A percentile compares a stretch with the other conserved stretches of the same genome.
Evolutionary conservation across 2,113 vertebrate species (phyloP).

Genomic region (Hippocampus abdominalis): DNA sequence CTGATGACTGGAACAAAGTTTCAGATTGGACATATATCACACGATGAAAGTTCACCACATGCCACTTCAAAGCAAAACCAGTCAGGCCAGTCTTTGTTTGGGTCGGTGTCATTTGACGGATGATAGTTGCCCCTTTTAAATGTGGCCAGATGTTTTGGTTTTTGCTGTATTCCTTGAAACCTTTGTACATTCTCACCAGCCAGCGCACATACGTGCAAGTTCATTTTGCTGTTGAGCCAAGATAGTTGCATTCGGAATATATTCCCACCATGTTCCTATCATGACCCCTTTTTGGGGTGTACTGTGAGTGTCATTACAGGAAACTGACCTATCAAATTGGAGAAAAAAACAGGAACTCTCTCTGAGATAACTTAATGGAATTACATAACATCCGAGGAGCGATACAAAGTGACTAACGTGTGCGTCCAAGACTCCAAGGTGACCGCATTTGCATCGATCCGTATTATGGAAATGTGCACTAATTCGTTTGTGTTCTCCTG

Average conservation of each 20-base stretch:
- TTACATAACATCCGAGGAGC: slow-evolving; percentile 27
- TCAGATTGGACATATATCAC: neutral
- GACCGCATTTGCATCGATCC: slow-evolving; percentile 25
- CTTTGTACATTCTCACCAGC: slow-evolving; percentile 7
- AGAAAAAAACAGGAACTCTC: neutral
- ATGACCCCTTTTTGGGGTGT: neutral
- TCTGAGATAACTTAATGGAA: slow-evolving; percentile 3
- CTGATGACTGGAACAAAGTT: neutral
- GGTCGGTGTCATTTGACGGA: slow-evolving; percentile 26
- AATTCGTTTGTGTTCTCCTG: neutral
- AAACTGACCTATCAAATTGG: neutral
- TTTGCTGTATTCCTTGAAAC: slow-evolving; percentile 19
- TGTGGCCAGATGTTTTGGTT: slow-evolving; percentile 33
- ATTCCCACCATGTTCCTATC: neutral
- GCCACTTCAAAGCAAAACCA: slow-evolving; percentile 10
- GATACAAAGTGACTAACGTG: neutral
- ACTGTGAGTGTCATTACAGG: neutral
- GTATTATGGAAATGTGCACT: slow-evolving; percentile 13
- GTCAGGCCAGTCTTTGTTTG: slow-evolving; percentile 19
- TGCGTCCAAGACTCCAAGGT: slow-evolving; percentile 29
- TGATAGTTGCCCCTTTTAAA: slow-evolving; percentile 33
- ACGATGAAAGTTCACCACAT: neutral
- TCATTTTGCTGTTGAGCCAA: slow-evolving; percentile 25
- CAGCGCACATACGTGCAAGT: slow-evolving; percentile 13
- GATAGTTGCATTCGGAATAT: neutral